These are phyloP conservation scores for Drosophila novamexicana DNA, from an alignment of 1,140 invertebrate species.

Conservation along the genomic window DNA sequence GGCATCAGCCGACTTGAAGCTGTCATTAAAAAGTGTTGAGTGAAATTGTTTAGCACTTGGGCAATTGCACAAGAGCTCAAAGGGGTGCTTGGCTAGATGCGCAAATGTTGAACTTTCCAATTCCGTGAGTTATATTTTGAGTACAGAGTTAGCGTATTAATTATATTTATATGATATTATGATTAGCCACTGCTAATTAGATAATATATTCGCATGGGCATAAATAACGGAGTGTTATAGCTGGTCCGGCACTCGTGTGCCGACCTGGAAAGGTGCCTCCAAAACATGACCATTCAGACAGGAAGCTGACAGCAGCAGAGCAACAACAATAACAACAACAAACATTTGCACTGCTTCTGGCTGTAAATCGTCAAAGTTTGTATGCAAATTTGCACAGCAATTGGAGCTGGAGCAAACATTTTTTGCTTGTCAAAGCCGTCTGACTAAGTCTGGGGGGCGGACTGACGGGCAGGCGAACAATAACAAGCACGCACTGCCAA, in stretches of 20 bases:
- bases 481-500: neutral
- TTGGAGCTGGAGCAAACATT: conserved; percentile 31
- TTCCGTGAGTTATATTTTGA: neutral
- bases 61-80: neutral
- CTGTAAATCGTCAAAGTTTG: conserved; percentile 64
- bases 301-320: conserved; percentile 51
- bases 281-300: conserved; percentile 39
- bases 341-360: conserved; percentile 20
- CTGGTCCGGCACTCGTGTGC: neutral
- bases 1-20: neutral
- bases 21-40: conserved; percentile 7
- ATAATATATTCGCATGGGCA: conserved; percentile 17
- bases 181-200: conserved; percentile 33
- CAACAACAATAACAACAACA: conserved; percentile 6
- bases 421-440: conserved; percentile 25
- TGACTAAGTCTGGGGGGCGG: neutral
- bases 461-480: conserved; percentile 6
- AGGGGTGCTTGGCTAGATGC: conserved; percentile 15
- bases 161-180: conserved; percentile 22
- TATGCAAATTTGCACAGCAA: conserved; percentile 63
- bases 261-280: conserved; percentile 31
- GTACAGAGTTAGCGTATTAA: conserved; percentile 22
- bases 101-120: conserved; percentile 14
- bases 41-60: conserved; percentile 28
- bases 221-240: neutral